Conservation (phyloP, 2,797 vertebrate species). For the Enoplosus armatus region DNA sequence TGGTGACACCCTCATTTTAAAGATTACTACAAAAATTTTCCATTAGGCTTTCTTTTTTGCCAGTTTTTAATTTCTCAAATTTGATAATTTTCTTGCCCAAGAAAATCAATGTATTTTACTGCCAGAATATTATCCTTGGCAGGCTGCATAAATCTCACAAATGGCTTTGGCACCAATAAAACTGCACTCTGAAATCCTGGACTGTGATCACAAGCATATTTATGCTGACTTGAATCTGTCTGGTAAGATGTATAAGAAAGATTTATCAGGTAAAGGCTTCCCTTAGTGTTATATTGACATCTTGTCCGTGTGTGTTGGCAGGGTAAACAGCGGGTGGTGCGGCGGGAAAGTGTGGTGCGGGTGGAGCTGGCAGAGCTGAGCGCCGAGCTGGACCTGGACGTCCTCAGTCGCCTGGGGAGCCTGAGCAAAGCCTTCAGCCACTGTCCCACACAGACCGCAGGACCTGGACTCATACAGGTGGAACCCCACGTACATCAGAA, state of each 20-base stretch:
- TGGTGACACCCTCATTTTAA: background rate
- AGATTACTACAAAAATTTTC: background rate
- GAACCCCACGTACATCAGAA: background rate
- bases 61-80: background rate
- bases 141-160: background rate
- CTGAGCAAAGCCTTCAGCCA: constrained; percentile 83
- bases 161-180: background rate
- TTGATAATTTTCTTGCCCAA: background rate
- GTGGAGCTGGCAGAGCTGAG: constrained; percentile 89
- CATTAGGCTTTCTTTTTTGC: background rate
- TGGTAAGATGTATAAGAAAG: background rate
- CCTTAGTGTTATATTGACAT: background rate
- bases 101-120: background rate
- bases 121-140: background rate
- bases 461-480: constrained; percentile 76
- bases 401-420: constrained; percentile 86
- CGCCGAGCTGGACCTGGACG: constrained; percentile 90
- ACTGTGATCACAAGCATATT: background rate
- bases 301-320: constrained; percentile 58
- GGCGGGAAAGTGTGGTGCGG: constrained; percentile 82
- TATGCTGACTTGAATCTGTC: background rate
- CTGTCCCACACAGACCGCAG: constrained; percentile 71
- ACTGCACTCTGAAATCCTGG: background rate
- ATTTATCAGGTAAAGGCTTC: background rate
- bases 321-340: constrained; percentile 85